These are phyloP conservation scores for Neostethus bicornis DNA, from an alignment of 2,797 vertebrate species.

Conservation along the genomic window DNA sequence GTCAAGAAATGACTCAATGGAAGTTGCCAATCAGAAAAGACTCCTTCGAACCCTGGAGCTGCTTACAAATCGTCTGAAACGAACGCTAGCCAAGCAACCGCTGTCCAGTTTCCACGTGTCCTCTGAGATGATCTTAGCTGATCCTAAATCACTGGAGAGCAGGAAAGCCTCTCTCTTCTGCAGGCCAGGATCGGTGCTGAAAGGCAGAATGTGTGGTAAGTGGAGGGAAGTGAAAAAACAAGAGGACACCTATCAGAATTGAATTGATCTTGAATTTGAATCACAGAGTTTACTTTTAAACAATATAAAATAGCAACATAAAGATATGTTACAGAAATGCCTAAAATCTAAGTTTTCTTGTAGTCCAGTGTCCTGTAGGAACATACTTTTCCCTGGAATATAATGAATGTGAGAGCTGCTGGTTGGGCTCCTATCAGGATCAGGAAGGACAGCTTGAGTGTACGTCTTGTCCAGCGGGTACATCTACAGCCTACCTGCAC, in stretches of 20 bases:
- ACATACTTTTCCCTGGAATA: slow-evolving; percentile 93
- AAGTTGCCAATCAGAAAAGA: slow-evolving; percentile 90
- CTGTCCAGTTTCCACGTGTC: slow-evolving; percentile 91
- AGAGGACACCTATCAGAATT: background rate
- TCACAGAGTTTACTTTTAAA: slow-evolving; percentile 1
- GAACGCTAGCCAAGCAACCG: slow-evolving; percentile 89
- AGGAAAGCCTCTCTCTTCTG: slow-evolving; percentile 90
- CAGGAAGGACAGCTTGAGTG: slow-evolving; percentile 94
- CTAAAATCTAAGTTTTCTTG: slow-evolving; percentile 25
- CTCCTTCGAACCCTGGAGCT: slow-evolving; percentile 92
- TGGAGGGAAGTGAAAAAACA: background rate
- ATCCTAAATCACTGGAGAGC: slow-evolving; percentile 92
- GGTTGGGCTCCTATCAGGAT: slow-evolving; percentile 92
- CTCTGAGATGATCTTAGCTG: slow-evolving; percentile 90
- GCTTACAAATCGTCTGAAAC: slow-evolving; percentile 91
- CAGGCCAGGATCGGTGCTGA: slow-evolving; percentile 91
- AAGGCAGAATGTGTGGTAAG: slow-evolving; percentile 96
- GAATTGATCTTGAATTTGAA: background rate
- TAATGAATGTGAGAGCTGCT: slow-evolving; percentile 92
- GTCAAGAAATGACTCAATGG: slow-evolving; percentile 92
- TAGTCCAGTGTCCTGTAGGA: slow-evolving; percentile 95
- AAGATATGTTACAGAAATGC: background rate
- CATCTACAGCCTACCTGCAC: slow-evolving; percentile 91
- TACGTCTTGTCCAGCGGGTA: slow-evolving; percentile 88
- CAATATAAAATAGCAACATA: background rate